Evolutionary conservation across 2,797 vertebrate genomes (phyloP).

Genomic region (Leucoraja ocellata): DNA sequence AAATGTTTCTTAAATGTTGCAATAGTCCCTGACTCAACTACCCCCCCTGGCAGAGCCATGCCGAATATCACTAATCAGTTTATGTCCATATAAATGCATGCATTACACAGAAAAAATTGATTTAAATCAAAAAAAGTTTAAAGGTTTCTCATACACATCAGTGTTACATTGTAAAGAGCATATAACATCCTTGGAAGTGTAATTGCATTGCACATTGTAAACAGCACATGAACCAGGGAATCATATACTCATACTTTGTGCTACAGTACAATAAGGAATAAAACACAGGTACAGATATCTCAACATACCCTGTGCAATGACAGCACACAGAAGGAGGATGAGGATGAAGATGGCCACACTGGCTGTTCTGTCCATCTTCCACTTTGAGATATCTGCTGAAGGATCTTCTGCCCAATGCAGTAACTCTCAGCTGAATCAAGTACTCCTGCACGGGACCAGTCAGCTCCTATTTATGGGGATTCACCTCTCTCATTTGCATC

Average conservation of each 20-base stretch:
- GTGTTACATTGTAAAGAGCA: neutral
- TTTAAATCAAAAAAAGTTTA: neutral
- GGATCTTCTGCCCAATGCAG: neutral
- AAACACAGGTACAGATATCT: neutral
- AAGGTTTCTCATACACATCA: neutral
- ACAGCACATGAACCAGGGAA: neutral
- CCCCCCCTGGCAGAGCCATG: no score
- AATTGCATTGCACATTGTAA: neutral
- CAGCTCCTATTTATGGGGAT: neutral
- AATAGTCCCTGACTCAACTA: no score
- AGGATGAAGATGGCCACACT: neutral
- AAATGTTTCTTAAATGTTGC: no score
- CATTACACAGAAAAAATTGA: neutral
- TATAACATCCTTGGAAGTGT: no score
- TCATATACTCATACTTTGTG: neutral
- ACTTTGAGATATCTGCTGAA: neutral
- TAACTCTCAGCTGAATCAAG: neutral
- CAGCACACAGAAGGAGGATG: constrained; percentile 9
- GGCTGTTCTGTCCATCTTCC: neutral
- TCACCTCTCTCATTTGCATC: neutral
- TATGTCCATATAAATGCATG: no score
- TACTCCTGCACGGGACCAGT: neutral
- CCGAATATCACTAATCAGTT: no score
- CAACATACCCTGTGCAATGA: neutral
- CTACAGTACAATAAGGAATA: neutral